phyloP scores from a whole-genome alignment of 2,797 vertebrate genomes.

The Peromyscus attwateri region DNA sequence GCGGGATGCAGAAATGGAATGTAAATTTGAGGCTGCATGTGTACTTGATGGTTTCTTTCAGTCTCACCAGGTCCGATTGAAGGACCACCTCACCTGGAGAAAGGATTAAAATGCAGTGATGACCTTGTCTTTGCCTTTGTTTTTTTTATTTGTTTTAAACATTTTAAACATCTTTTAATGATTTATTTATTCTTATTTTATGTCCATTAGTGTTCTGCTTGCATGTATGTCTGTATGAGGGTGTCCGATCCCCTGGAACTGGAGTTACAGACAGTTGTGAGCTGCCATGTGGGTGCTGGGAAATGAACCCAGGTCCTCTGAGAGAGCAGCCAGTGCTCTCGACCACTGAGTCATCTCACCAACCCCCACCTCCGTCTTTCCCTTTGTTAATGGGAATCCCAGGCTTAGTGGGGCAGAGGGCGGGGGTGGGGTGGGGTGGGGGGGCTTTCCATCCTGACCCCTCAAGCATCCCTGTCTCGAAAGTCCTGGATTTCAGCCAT shows the following conservation, averaged over 20 bases:
- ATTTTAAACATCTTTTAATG: no score
- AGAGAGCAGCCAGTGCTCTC: no score
- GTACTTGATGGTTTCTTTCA: conserved; percentile 41
- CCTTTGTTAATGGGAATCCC: conserved; percentile 22
- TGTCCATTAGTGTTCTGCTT: no score
- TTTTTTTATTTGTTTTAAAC: neutral
- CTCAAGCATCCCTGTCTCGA: neutral
- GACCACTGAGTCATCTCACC: no score
- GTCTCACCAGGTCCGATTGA: neutral
- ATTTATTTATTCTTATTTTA: no score
- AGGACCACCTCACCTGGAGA: conserved; percentile 2
- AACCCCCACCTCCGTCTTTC: no score
- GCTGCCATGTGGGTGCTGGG: no score
- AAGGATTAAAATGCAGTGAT: conserved; percentile 40
- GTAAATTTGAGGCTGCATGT: neutral
- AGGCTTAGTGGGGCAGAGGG: neutral
- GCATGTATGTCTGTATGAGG: no score
- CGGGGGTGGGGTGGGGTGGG: no score
- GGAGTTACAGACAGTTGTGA: no score
- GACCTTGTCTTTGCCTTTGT: neutral
- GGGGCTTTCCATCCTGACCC: neutral
- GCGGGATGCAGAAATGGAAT: conserved; percentile 45
- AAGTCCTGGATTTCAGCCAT: neutral
- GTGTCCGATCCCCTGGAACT: no score
- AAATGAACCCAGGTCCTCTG: no score